phyloP scores from a whole-genome alignment of 2,113 vertebrate species.

The Thryonomys swinderianus region DNA sequence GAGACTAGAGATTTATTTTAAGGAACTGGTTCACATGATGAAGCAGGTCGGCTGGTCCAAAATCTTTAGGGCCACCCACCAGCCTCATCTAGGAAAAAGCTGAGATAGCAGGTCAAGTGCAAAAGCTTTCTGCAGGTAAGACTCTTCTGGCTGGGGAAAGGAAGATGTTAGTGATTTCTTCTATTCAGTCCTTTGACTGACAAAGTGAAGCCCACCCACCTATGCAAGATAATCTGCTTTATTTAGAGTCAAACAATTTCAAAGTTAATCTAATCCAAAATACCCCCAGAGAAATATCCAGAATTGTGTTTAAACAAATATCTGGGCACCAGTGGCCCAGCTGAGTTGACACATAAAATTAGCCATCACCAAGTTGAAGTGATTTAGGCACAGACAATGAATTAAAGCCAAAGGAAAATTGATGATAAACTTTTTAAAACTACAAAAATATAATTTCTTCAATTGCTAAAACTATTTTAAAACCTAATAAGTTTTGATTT shows the following conservation, averaged over 20 bases:
- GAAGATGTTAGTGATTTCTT: neutral
- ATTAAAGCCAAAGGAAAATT: neutral
- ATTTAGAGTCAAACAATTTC: neutral
- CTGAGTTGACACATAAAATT: slow-evolving; percentile 15
- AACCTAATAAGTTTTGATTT: neutral
- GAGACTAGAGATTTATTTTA: neutral
- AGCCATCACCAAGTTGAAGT: neutral
- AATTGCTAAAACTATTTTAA: slow-evolving; percentile 19
- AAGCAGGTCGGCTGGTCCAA: neutral
- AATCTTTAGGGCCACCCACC: neutral
- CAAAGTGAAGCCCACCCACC: neutral
- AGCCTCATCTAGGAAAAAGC: neutral
- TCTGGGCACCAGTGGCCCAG: neutral
- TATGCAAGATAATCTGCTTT: neutral
- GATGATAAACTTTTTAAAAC: slow-evolving; percentile 29
- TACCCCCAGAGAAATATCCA: neutral
- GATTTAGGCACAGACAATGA: neutral
- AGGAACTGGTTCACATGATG: neutral
- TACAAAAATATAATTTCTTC: neutral
- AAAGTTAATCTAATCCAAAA: neutral
- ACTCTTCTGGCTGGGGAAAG: neutral
- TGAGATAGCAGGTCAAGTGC: neutral
- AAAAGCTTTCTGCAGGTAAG: neutral
- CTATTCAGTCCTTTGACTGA: neutral
- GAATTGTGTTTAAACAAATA: neutral